A percentile compares a stretch with the other conserved stretches of the same genome.
These are phyloP conservation scores for Acleris emargana DNA, from an alignment of 2,888 invertebrate species.

Conservation along the genomic window DNA sequence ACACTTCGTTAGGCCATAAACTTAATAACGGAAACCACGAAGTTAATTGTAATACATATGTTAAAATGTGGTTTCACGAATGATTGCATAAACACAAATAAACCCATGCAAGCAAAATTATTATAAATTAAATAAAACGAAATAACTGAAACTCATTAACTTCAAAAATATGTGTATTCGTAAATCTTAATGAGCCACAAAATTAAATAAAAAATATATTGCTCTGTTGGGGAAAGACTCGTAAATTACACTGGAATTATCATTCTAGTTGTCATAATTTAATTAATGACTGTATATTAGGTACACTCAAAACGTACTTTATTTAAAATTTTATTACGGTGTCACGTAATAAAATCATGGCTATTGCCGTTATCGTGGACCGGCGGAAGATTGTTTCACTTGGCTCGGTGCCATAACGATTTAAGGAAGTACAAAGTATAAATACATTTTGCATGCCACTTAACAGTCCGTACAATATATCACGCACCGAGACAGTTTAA, in stretches of 20 bases:
- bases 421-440: constrained; percentile 80
- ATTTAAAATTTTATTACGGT: constrained; percentile 64
- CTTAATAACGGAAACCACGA: no score
- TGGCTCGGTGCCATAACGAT: constrained; percentile 78
- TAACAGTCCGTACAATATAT: constrained; percentile 75
- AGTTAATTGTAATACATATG: no score
- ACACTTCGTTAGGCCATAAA: no score
- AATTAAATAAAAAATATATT: background rate
- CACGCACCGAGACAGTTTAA: constrained; percentile 60
- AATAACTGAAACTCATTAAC: background rate
- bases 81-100: no score
- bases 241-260: constrained; percentile 21
- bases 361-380: constrained; percentile 66
- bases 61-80: no score
- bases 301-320: constrained; percentile 53
- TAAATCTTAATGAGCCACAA: background rate
- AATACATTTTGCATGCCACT: constrained; percentile 82
- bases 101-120: no score
- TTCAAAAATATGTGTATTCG: background rate
- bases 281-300: constrained; percentile 40
- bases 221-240: background rate
- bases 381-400: constrained; percentile 79
- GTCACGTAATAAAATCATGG: constrained; percentile 73
- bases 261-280: constrained; percentile 36
- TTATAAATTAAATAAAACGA: background rate